Evolutionary conservation across 2,797 vertebrate species (phyloP), one percentile per base, ranked within the genome.

Genomic region (Ptychadena robeensis): DNA sequence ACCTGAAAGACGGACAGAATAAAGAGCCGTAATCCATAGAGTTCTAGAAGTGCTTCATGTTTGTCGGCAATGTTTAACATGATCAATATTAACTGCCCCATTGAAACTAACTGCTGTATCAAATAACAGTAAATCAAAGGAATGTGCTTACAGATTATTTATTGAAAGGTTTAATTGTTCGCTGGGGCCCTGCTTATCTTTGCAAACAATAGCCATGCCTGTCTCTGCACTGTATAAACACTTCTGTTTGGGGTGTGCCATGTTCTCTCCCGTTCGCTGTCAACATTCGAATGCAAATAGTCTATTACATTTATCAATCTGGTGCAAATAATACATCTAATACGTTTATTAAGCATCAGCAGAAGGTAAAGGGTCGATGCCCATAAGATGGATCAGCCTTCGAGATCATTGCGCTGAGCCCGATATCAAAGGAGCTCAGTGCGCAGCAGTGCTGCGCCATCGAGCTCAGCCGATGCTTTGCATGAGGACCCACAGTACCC

Each of bases 41-140:
- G 89, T 94, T 93, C 90, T 92, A 88, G 89, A 92, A 92, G 91
- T 93, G 93, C 91, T 93, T 94, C 91, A 71, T 93, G 93, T 94
- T 94, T 92, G 91, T 93, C 91, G 93, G 92, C 89, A 91, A 91
- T 94, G 92, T 91, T 94, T 94, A 91, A 91, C 83, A 90, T 94
- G 94, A 94, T 94, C 94, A 93, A 94, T 95, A 95, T 93, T 94
- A 94, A 95, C 92, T 94, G 92, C 92, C 91, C 92, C 92, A 93
- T 94, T 94, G 93, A 93, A 94, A 93, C 93, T 93, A 93, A 94
- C 92, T 91, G 93, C 92, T 93, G 88, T 93, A 94, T 94, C 93
- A 94, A 94, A 93, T 94, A 94, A 94, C 94, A 93, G 88, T 94
- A 94, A 94, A 93, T 94, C 94, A 94, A 91, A 93, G 89, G 91